phyloP scores from a whole-genome alignment of 2,113 vertebrate genomes.

The Hyperoodon ampullatus region DNA sequence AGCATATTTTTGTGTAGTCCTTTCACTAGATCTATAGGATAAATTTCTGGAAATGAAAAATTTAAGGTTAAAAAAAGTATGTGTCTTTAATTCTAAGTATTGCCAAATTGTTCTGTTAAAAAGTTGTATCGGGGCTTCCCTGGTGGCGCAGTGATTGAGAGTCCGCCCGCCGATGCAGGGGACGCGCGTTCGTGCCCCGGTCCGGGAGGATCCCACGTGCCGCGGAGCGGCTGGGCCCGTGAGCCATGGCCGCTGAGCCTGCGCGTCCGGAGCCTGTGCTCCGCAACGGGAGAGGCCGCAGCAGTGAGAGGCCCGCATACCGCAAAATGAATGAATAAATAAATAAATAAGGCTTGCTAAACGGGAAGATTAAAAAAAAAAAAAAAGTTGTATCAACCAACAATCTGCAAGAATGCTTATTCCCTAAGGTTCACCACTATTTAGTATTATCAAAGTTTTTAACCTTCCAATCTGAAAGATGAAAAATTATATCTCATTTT shows the following conservation, averaged over 20 bases:
- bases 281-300: too few relatives aligned
- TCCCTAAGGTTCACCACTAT: background rate
- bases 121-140: background rate
- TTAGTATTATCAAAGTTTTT: conserved; percentile 9
- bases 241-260: too few relatives aligned
- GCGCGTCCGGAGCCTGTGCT: too few relatives aligned
- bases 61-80: background rate
- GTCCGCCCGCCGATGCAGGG: too few relatives aligned
- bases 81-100: background rate
- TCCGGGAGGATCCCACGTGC: too few relatives aligned
- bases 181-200: too few relatives aligned
- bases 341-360: too few relatives aligned
- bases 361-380: too few relatives aligned
- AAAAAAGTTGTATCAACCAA: background rate
- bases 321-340: too few relatives aligned
- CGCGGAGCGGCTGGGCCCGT: too few relatives aligned
- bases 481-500: conserved; percentile 25
- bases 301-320: too few relatives aligned
- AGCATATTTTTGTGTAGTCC: background rate
- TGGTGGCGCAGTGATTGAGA: too few relatives aligned
- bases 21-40: background rate
- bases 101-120: background rate
- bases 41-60: background rate
- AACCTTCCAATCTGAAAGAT: background rate
- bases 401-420: background rate